Evolutionary conservation across 1,140 invertebrate genomes (phyloP), one percentile per base, ranked within the genome.

Genomic region (Agraylea sexmaculata): DNA sequence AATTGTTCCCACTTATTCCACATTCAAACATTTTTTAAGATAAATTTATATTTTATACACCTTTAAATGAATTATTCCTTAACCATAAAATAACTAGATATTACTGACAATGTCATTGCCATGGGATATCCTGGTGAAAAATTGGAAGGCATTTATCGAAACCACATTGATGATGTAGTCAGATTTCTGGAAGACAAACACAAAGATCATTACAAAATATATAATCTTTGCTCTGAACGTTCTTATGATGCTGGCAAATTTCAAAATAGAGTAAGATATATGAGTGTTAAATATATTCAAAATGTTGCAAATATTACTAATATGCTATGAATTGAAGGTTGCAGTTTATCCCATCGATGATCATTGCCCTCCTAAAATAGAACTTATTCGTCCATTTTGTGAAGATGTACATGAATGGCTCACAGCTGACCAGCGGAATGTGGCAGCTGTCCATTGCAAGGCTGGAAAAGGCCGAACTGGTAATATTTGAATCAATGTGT

Each of bases 111-210:
- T 64, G 75, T 96, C 47, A 95, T 95, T 68, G 92, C 92, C 10
- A 97, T 97, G 92, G 92, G 92, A 25, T 96, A 85, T 70, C 92
- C 92, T 31, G 87, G 89, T 13, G 87, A 90, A 57, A 92, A 83
- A 52, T 61, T 95, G 35, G 90, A 96, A 73, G 84, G 85, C 25
- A 78, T 93, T 1, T 96, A 90, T 66, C 74, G 92, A 56, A 97
- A 97, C 69, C 78, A 90, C 59, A 88, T 93, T 47, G 86, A 93
- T 55, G 89, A 95, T 69, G 92, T 97, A 45, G 78, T 78, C 52
- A 85, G 85, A 65, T 88, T 96, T 66, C 70, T 97, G 47, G 88
- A 95, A 62, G 69, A 73, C 47, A 90, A 86, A 66, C 92, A 97
- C 64, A 80, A 80, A 53, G 80, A 86, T 55, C 88, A 90, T 68